Base-by-base conservation (phyloP, 2,113 vertebrate genomes). In the Tapirus terrestris region DNA sequence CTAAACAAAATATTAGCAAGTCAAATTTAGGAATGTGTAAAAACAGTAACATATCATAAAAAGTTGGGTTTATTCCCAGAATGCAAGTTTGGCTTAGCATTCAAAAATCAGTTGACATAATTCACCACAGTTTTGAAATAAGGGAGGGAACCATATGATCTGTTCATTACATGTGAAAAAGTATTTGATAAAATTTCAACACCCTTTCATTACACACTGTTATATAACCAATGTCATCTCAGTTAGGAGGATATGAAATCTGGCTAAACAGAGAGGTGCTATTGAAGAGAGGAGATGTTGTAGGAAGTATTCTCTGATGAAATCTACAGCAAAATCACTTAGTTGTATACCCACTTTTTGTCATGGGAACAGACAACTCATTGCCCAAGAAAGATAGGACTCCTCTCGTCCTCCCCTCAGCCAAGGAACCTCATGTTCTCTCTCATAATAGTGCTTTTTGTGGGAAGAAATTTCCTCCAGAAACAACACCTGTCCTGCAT, bases 21-120 rank as follows among this genome's bases (percentile, higher is more conserved):
- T 95, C 63, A 95, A 97, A 97, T 97, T 94, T 53, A 96, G 87
- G 58, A 89, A 90, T 96, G 92, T 97, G 87, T 77, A 92, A 87
- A 97, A 96, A 80, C 12, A 39, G 83, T 63, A 94, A 89, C 80
- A 95, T 70, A 87, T 63, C 8, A 94, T 94, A 73, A 95, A 93
- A 96, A 96, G 3, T 97, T 97, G 97, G 84, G 31, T 95, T 72
- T 90, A 76, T 97, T 97, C 92, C 94, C 93, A 97, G 96, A 96
- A 92, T 75, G 21, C n/a, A 84, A 95, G 53, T 94, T 97, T 96
- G 56, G 51, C 33, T 94, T 96, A 96, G 84, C 90, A 76, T 87
- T 97, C n/a, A 92, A 96, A 96, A 97, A 82, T 65, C 86, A 94
- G 27, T 95, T 97, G 92, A 97, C 83, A 90, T 94, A 96, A 94